Evolutionary conservation across 2,888 invertebrate species (phyloP).

Genomic region (Phyllotreta cruciferae): DNA sequence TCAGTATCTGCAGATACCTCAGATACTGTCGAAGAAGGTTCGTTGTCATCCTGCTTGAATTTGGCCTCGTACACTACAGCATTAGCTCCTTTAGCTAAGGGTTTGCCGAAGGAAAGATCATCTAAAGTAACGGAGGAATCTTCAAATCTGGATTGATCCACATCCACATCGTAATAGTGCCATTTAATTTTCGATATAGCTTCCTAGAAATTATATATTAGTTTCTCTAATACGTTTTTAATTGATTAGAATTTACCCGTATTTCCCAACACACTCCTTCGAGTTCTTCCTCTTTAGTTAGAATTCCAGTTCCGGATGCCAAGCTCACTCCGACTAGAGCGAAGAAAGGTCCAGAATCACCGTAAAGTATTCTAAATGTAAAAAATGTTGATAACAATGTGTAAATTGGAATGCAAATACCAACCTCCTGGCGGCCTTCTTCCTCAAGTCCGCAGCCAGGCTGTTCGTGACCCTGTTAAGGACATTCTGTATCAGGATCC

Average conservation of each 20-base stretch:
- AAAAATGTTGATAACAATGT: neutral
- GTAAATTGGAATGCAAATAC: neutral
- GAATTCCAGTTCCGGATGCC: constrained; percentile 74
- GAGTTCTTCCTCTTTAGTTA: constrained; percentile 78
- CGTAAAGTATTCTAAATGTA: constrained; percentile 65
- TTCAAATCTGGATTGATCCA: constrained; percentile 57
- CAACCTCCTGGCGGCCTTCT: constrained; percentile 67
- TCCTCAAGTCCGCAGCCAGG: constrained; percentile 68
- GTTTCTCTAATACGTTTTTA: neutral
- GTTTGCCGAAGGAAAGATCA: constrained; percentile 71
- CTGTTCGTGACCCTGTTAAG: constrained; percentile 73
- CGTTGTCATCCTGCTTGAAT: constrained; percentile 53
- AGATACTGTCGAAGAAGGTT: constrained; percentile 2
- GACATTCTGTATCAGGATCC: constrained; percentile 73
- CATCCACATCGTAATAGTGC: constrained; percentile 61
- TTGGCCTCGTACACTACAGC: constrained; percentile 80
- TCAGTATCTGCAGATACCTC: constrained; percentile 17
- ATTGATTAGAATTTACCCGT: constrained; percentile 61
- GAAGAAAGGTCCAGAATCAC: constrained; percentile 76
- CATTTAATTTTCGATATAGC: constrained; percentile 67
- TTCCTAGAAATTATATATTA: constrained; percentile 59
- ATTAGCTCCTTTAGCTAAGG: constrained; percentile 81
- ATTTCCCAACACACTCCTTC: constrained; percentile 83
- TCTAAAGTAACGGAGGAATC: constrained; percentile 63
- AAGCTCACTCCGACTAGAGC: constrained; percentile 77